Conservation (phyloP, 2,888 invertebrate genomes). For the Sphecodes monilicornis region DNA sequence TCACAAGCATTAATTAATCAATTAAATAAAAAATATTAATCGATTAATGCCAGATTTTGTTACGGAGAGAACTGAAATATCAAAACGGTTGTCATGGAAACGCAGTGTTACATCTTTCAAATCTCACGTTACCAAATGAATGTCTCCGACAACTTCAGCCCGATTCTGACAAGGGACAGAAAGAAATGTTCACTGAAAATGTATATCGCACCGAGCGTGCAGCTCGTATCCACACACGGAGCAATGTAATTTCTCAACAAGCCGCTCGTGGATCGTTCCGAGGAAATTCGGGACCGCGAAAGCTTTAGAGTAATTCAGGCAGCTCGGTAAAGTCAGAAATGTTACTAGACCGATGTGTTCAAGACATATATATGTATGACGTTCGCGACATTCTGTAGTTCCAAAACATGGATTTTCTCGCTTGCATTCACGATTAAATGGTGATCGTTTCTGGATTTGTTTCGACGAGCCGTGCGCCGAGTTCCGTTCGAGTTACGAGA, state of each 20-base stretch:
- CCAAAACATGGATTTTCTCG: slow-evolving; percentile 73
- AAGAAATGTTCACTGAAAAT: slow-evolving; percentile 4
- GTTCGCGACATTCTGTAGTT: slow-evolving; percentile 77
- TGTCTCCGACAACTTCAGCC: slow-evolving; percentile 24
- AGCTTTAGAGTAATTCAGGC: background rate
- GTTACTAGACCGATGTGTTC: slow-evolving; percentile 62
- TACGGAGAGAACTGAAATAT: slow-evolving; percentile 31
- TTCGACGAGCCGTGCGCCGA: slow-evolving; percentile 14
- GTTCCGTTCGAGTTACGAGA: slow-evolving; percentile 21
- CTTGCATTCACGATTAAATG: slow-evolving; percentile 53
- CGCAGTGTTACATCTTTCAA: slow-evolving; percentile 63
- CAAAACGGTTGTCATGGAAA: slow-evolving; percentile 72
- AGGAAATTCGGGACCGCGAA: slow-evolving; percentile 1
- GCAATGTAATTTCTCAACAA: background rate
- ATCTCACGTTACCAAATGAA: slow-evolving; percentile 38
- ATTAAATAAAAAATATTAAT: slow-evolving; percentile 1
- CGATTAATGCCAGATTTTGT: slow-evolving; percentile 10
- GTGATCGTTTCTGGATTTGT: slow-evolving; percentile 5
- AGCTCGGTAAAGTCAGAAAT: slow-evolving; percentile 50
- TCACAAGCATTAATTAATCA: background rate
- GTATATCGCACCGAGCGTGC: background rate
- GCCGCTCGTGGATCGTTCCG: background rate
- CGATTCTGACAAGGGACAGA: slow-evolving; percentile 18
- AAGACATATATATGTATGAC: slow-evolving; percentile 67
- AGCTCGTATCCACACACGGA: too few species aligned